These are phyloP conservation scores for Callyntrura sp. DNA, from an alignment of 2,888 invertebrate genomes.

Conservation along the genomic window DNA sequence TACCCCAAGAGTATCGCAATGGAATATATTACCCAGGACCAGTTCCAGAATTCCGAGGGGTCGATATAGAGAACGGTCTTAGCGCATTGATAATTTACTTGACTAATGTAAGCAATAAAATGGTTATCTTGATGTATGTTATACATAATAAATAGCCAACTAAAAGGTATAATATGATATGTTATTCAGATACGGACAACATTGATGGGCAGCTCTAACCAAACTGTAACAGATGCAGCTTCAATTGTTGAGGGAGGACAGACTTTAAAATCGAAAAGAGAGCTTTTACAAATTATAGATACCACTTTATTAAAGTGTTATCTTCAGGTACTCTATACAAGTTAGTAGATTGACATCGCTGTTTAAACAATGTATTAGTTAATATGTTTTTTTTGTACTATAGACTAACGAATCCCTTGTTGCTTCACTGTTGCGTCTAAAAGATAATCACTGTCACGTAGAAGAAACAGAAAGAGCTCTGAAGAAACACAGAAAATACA, in stretches of 20 bases:
- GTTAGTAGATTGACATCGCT: too few relatives aligned
- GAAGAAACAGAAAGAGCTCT: conserved; percentile 97
- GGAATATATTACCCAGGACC: conserved; percentile 87
- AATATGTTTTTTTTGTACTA: too few relatives aligned
- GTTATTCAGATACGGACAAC: conserved; percentile 75
- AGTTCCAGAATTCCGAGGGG: conserved; percentile 90
- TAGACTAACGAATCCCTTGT: conserved; percentile 98
- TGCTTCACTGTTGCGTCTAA: conserved; percentile 94
- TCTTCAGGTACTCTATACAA: conserved; percentile 94
- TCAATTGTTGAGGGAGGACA: conserved; percentile 85
- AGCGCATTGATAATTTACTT: conserved; percentile 96
- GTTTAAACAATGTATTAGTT: too few relatives aligned
- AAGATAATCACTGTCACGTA: conserved; percentile 94
- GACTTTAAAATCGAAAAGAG: conserved; percentile 87
- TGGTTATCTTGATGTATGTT: neutral
- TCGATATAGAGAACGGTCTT: conserved; percentile 94
- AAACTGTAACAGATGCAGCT: conserved; percentile 83
- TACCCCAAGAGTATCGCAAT: conserved; percentile 87
- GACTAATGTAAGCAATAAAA: conserved; percentile 88
- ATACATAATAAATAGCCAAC: neutral
- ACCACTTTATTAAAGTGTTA: conserved; percentile 99
- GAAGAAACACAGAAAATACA: conserved; percentile 94
- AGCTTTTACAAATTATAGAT: conserved; percentile 96
- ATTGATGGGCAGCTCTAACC: conserved; percentile 80
- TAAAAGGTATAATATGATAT: neutral